phyloP scores from a whole-genome alignment of 2,797 vertebrate species.

The Molothrus ater region DNA sequence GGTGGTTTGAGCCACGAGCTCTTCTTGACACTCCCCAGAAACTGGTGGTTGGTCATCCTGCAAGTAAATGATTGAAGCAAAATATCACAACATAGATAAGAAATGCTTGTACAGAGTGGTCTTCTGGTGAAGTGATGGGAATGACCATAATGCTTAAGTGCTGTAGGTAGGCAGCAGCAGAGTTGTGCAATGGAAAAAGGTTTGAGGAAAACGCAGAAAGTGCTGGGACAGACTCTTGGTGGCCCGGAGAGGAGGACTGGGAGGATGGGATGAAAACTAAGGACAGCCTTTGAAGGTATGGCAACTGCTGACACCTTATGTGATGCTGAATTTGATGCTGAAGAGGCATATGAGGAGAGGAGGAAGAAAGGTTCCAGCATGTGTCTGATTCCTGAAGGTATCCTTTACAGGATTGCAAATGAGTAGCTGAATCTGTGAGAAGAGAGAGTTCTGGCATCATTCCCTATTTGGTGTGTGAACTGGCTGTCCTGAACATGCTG shows the following conservation, averaged over 20 bases:
- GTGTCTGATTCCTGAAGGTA: background rate
- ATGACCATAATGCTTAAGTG: background rate
- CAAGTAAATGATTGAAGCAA: background rate
- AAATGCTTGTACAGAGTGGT: background rate
- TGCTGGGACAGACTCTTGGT: fast-evolving
- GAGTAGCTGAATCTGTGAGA: background rate
- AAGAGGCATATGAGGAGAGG: background rate
- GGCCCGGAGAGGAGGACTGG: background rate
- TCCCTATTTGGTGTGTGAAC: background rate
- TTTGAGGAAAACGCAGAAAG: background rate
- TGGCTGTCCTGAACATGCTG: background rate
- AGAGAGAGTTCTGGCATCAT: background rate
- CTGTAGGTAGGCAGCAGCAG: background rate
- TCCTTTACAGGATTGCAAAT: background rate
- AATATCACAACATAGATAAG: fast-evolving
- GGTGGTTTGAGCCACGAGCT: background rate
- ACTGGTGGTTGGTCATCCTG: background rate
- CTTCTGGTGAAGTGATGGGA: fast-evolving
- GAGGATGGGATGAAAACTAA: background rate
- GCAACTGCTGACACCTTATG: fast-evolving
- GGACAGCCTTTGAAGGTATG: background rate
- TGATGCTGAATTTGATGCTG: background rate
- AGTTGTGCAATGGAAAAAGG: background rate
- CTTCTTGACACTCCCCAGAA: background rate
- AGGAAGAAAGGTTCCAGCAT: background rate